Evolutionary conservation across 2,113 vertebrate species (phyloP).

Genomic region (Heterotis niloticus): DNA sequence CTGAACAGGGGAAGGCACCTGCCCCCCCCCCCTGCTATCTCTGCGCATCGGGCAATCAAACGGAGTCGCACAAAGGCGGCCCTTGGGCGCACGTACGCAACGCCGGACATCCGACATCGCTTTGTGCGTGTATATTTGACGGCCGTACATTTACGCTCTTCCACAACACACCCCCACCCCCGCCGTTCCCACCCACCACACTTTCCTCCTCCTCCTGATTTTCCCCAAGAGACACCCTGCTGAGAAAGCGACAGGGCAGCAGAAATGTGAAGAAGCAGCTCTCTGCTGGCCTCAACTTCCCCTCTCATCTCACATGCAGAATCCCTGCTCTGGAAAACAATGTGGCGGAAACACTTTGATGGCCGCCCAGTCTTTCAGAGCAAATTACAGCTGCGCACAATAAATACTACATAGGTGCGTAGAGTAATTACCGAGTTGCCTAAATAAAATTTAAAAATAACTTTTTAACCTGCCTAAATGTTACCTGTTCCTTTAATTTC

Average conservation of each 20-base stretch:
- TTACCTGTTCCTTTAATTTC: too few species aligned
- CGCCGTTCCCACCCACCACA: constrained; percentile 29
- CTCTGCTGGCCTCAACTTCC: constrained; percentile 41
- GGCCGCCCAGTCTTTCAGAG: not conserved
- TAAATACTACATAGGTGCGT: not conserved
- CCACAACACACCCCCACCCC: constrained; percentile 34
- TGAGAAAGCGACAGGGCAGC: constrained; percentile 66
- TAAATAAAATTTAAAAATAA: not conserved
- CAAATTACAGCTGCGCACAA: not conserved
- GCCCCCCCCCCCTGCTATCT: not conserved
- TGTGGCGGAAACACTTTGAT: not conserved
- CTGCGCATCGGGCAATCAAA: constrained; percentile 5
- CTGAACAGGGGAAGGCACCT: not conserved
- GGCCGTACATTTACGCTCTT: constrained; percentile 43
- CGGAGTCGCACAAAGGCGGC: constrained; percentile 47
- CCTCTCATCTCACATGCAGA: constrained; percentile 28
- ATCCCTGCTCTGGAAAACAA: not conserved
- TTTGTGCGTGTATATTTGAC: constrained; percentile 53
- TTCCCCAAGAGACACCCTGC: constrained; percentile 64
- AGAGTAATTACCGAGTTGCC: not conserved
- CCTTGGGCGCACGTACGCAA: constrained; percentile 56
- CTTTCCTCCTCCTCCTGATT: constrained; percentile 50
- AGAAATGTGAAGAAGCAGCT: constrained; percentile 64
- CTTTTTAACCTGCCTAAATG: too few species aligned
- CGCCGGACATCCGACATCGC: constrained; percentile 47